These are phyloP conservation scores for Dipodomys spectabilis DNA, from an alignment of 2,113 vertebrate genomes.

Conservation along the genomic window DNA sequence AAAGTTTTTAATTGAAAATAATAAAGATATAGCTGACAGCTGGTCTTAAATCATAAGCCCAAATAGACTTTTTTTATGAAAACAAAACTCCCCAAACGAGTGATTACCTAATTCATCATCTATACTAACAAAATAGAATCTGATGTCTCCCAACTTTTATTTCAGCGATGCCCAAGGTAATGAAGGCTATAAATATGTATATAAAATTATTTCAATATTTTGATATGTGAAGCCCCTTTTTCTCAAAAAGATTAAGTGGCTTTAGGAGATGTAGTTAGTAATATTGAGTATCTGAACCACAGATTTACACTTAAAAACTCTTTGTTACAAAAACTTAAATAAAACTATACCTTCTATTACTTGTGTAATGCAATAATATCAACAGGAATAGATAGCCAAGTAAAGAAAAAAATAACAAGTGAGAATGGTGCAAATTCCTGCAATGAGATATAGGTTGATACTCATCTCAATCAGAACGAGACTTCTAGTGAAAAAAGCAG, in stretches of 20 bases:
- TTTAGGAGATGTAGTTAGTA: too few species aligned
- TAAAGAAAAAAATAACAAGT: too few species aligned
- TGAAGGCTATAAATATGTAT: neutral
- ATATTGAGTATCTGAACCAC: too few species aligned
- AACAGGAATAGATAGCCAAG: too few species aligned
- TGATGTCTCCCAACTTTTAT: neutral
- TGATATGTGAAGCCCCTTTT: neutral
- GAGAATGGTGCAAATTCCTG: too few species aligned
- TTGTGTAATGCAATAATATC: too few species aligned
- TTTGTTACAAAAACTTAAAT: too few species aligned
- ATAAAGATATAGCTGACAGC: neutral
- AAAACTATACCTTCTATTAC: too few species aligned
- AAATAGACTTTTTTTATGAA: neutral
- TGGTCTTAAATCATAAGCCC: constrained; percentile 15
- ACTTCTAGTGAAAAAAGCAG: too few species aligned
- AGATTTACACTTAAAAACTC: too few species aligned
- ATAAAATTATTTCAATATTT: constrained; percentile 13
- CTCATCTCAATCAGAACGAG: too few species aligned
- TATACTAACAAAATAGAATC: neutral
- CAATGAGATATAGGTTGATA: too few species aligned
- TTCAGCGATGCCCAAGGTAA: neutral
- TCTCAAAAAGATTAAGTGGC: neutral
- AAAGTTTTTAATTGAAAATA: constrained; percentile 2
- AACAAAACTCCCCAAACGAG: neutral
- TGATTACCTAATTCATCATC: neutral